Base-by-base conservation (phyloP, 1,140 invertebrate species). In the Ooceraea biroi region DNA sequence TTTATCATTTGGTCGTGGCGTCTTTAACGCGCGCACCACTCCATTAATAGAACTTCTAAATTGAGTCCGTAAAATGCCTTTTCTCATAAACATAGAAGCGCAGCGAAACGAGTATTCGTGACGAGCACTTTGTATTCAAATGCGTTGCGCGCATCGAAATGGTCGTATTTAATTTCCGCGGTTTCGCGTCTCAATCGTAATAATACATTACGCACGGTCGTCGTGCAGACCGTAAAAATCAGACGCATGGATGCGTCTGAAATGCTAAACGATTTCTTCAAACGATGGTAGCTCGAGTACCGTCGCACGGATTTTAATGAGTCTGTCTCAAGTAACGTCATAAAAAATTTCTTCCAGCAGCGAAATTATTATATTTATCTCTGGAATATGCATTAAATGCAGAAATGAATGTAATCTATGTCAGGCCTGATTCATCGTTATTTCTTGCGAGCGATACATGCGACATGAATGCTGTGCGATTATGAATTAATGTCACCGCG, bases 21-120 rank as follows among this genome's bases (percentile, higher is more conserved):
- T 58, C 65, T 58, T 57, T 71, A 66, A 71, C 36, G 36, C n/a
- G n/a, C n/a, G n/a, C 63, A n/a, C 50, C 50, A 7, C n/a, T 30
- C 76, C 65, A 57, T 71, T 69, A 69, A 80, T 78, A 78, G 65
- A 69, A 80, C 36, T 46, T 71, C 76, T 44, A 80, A 80, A 55
- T 80, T 55, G n/a, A 71, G 65, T 46, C 52, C 22, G 12, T 22
- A 22, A 69, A 80, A 69, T 80, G 50, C 27, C 65, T 58, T 71
- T 80, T 71, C 22, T 69, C 36, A 25, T 44, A 69, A 44, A 44
- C 60, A 14, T 69, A 69, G 30, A 46, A 22, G 8, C 50, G 11
- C 44, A 7, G 44, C 19, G 27, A 66, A 65, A 44, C 12, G 46
- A 52, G 36, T n/a, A 41, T 66, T 22, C 30, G n/a, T 41, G 66